phyloP scores from a whole-genome alignment of 2,797 vertebrate species.

The Selene dorsalis region DNA sequence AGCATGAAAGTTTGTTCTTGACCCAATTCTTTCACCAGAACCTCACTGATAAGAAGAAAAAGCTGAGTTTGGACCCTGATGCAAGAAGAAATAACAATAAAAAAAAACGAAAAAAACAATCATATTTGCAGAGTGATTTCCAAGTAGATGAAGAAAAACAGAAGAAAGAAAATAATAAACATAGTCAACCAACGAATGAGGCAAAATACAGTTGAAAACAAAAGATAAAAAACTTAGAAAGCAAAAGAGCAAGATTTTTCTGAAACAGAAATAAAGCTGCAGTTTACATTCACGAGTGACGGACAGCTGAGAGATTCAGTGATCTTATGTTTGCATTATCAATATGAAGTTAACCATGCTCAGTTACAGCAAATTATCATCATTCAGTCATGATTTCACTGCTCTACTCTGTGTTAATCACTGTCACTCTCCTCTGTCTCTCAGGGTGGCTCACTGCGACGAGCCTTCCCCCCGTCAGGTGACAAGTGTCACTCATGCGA shows the following conservation, averaged over 20 bases:
- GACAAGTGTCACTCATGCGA: constrained; percentile 93
- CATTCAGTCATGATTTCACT: not conserved
- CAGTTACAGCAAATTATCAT: not conserved
- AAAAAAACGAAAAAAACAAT: no score
- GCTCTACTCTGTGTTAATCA: not conserved
- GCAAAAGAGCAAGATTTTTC: not conserved
- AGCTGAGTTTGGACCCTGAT: not conserved
- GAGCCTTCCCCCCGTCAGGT: constrained; percentile 85
- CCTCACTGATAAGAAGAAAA: not conserved
- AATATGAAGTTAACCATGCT: not conserved
- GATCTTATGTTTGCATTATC: not conserved
- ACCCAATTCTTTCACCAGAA: not conserved
- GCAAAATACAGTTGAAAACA: not conserved
- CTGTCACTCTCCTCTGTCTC: constrained; percentile 26
- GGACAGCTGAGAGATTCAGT: not conserved
- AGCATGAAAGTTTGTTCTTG: not conserved
- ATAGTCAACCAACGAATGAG: not conserved
- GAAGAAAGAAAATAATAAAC: not conserved
- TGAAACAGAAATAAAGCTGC: not conserved
- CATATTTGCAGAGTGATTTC: not conserved
- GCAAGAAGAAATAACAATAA: not conserved
- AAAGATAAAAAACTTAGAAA: not conserved
- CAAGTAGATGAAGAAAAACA: not conserved
- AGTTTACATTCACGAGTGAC: not conserved
- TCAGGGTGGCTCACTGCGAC: constrained; percentile 87